These are phyloP conservation scores for Xenops minutus DNA, from an alignment of 2,797 vertebrate species.

Conservation along the genomic window DNA sequence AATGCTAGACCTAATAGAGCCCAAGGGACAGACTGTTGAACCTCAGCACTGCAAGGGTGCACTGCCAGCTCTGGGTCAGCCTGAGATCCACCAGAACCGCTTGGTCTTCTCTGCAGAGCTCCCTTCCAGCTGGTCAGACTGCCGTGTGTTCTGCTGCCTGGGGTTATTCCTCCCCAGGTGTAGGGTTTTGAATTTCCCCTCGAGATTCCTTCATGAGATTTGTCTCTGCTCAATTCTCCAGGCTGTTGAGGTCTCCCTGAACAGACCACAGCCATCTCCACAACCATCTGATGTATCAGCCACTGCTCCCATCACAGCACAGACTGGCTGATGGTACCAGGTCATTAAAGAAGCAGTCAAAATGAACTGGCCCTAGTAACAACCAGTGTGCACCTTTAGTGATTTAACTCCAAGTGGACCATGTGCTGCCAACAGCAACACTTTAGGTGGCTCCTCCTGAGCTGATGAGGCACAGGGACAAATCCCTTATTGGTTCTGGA, in stretches of 20 bases:
- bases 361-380: fast-evolving
- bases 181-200: background rate
- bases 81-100: background rate
- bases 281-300: background rate
- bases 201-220: background rate
- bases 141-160: background rate
- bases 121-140: background rate
- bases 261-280: background rate
- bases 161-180: background rate
- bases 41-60: fast-evolving
- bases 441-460: background rate
- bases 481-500: background rate
- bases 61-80: background rate
- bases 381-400: background rate
- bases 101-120: background rate
- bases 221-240: background rate
- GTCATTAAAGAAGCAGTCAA: background rate
- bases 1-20: background rate
- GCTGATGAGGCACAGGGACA: background rate
- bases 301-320: background rate
- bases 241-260: background rate
- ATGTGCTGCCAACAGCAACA: background rate
- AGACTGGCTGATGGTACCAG: background rate
- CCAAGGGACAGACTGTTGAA: background rate
- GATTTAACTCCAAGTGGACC: background rate